These are phyloP conservation scores for Caenorhabditis sinica DNA, from an alignment of 2,888 invertebrate genomes.

Conservation along the genomic window DNA sequence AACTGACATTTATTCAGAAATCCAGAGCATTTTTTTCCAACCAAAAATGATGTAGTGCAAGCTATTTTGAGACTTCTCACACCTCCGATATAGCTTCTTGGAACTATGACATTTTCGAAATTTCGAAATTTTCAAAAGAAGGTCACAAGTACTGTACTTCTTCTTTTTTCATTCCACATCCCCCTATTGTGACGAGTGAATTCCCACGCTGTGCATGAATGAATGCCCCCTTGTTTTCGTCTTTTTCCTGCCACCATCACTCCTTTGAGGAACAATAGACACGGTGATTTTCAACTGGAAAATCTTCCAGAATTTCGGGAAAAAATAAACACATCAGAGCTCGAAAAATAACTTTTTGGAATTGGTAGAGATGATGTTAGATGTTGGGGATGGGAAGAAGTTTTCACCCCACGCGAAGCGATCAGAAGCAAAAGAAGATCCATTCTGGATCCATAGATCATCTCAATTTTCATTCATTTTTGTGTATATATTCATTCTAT, in stretches of 20 bases:
- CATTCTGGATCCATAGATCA: constrained; percentile 20
- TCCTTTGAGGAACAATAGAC: background rate
- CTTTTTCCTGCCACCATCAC: background rate
- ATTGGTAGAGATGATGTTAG: background rate
- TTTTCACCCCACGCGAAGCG: constrained; percentile 6
- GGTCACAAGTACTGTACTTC: constrained; percentile 21
- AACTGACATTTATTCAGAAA: no score
- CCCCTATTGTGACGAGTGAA: background rate
- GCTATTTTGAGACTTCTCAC: background rate
- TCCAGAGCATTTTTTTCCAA: background rate
- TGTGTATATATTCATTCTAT: constrained; percentile 10
- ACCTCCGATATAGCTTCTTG: background rate
- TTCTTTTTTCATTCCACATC: no score
- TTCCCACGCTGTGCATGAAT: background rate
- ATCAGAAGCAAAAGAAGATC: background rate
- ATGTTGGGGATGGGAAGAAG: background rate
- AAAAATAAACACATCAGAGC: no score
- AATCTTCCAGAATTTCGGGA: no score
- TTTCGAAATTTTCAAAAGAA: background rate
- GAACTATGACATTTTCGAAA: background rate
- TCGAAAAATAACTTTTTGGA: no score
- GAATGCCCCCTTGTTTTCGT: background rate
- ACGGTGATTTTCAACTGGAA: no score
- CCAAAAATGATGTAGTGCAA: background rate
- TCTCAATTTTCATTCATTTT: constrained; percentile 23